phyloP scores from a whole-genome alignment of 1,140 invertebrate species.

The Coptotermes formosanus region DNA sequence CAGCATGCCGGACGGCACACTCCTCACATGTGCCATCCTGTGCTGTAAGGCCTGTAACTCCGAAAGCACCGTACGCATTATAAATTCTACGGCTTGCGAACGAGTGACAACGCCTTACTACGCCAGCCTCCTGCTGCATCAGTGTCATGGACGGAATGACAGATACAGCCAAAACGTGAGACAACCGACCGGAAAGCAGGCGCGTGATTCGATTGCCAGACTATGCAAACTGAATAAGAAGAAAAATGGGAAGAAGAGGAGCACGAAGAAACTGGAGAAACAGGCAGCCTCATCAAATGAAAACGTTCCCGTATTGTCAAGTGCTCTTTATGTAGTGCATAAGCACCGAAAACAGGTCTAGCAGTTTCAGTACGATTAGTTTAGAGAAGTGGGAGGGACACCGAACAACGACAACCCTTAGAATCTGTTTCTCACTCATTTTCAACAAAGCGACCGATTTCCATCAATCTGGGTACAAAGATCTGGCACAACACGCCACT shows the following conservation, averaged over 20 bases:
- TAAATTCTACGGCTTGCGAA: neutral
- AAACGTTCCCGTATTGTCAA: neutral
- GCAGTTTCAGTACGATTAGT: no score
- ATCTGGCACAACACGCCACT: no score
- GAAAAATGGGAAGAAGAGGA: neutral
- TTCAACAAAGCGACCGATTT: no score
- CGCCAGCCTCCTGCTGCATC: neutral
- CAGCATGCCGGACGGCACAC: no score
- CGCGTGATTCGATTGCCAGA: neutral
- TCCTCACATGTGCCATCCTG: no score
- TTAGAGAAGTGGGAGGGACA: no score
- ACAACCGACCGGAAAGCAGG: neutral
- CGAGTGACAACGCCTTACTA: neutral
- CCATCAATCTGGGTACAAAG: no score
- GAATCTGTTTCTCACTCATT: no score
- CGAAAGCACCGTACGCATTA: neutral
- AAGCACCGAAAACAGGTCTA: neutral
- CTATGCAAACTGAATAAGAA: neutral
- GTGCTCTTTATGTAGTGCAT: neutral
- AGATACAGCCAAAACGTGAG: neutral
- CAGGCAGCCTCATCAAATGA: neutral
- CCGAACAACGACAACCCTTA: no score
- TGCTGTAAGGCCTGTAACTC: neutral
- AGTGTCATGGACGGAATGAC: neutral
- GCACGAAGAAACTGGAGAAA: neutral